Evolutionary conservation across 1,140 invertebrate genomes (phyloP).

Genomic region (Acromyrmex echinatior): DNA sequence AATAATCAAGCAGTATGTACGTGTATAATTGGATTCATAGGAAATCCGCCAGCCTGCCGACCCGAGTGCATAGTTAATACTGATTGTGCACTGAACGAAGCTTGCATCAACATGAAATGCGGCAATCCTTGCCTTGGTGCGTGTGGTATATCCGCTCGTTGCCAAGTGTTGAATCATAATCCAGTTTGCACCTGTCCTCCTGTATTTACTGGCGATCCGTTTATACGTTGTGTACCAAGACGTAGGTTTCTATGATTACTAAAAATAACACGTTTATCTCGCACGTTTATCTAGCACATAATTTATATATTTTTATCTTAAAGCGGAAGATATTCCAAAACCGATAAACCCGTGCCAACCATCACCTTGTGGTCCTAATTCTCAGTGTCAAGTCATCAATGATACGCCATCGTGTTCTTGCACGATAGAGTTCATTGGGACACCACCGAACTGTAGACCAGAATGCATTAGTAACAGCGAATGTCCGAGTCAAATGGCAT

Average conservation of each 20-base stretch:
- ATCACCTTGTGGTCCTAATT: slow-evolving; percentile 91
- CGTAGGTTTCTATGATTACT: slow-evolving; percentile 78
- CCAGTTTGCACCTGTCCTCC: slow-evolving; percentile 91
- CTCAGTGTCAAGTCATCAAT: slow-evolving; percentile 88
- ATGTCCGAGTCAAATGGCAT: slow-evolving; percentile 89
- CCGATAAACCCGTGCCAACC: slow-evolving; percentile 89
- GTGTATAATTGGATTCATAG: slow-evolving; percentile 84
- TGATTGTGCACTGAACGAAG: slow-evolving; percentile 84
- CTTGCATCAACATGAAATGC: slow-evolving; percentile 87
- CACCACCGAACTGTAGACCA: slow-evolving; percentile 89
- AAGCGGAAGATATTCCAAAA: slow-evolving; percentile 79
- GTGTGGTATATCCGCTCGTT: slow-evolving; percentile 88
- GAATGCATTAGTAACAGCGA: slow-evolving; percentile 90
- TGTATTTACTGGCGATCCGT: slow-evolving; percentile 91
- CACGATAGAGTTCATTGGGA: slow-evolving; percentile 88
- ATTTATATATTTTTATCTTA: slow-evolving; percentile 42
- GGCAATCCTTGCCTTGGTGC: slow-evolving; percentile 86
- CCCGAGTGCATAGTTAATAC: slow-evolving; percentile 86
- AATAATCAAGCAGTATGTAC: slow-evolving; percentile 85
- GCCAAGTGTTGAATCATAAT: slow-evolving; percentile 92
- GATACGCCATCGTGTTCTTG: slow-evolving; percentile 90
- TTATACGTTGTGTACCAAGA: slow-evolving; percentile 83
- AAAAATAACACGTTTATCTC: too few relatives aligned
- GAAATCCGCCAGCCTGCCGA: slow-evolving; percentile 86
- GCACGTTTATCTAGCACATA: not conserved